Evolutionary conservation across 1,140 invertebrate genomes (phyloP), one percentile per base, ranked within the genome.

Genomic region (Liolophura sinensis): DNA sequence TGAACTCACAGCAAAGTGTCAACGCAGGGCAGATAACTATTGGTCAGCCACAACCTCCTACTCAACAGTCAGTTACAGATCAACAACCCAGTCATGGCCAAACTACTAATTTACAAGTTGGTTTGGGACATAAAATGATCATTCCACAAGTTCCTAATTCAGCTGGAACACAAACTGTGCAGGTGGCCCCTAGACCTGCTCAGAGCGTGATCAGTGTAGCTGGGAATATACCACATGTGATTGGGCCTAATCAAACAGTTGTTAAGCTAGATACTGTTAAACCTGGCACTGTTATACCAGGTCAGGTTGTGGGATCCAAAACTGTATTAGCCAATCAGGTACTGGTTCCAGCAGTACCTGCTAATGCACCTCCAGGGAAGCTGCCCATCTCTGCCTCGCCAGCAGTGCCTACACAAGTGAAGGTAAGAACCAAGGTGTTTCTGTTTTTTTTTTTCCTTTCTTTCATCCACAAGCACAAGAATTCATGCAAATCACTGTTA

Each of bases 351-450:
- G 16, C 40, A 1, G 54, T 65, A 25, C 18, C 65, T 46, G 20
- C 22, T 20, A 54, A 54, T 27, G 61, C 48, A 54, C 47, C 65
- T n/a, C 25, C 62, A 25, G 69, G 73, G 22, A 73, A 65, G 27
- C 25, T 69, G 6, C n/a, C 71, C 49, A 70, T 67, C 31, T 47
- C 64, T 25, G 63, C 64, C 22, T 60, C 48, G 62, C 64, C 69
- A 14, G 64, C 73, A 24, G 67, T 76, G 6, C 72, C 74, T 50
- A 76, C 73, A 47, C 73, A 75, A 61, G 71, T 77, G 5, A 76
- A 76, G 72, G 74, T 76, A 64, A 63, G 54, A 50, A n/a, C 25
- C 16, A 0, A 24, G 25, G 16, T 47, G n/a, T 6, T 56, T 56
- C 22, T 20, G 27, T 18, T 20, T 1, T 56, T 56, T 40, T 40